Conservation (phyloP, 2,888 invertebrate species). For the Baronia brevicornis region DNA sequence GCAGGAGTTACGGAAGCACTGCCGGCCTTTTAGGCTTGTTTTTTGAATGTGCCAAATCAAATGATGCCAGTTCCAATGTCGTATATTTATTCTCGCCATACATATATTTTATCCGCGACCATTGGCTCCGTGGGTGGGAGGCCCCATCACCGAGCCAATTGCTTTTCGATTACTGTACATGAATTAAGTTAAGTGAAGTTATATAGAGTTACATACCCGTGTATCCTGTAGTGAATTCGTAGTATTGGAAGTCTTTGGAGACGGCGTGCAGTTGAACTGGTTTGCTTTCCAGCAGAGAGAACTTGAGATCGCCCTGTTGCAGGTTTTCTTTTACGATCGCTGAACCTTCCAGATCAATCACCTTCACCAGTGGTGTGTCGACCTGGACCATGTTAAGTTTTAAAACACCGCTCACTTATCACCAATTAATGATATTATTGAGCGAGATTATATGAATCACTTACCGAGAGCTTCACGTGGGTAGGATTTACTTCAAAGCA, state of each 20-base stretch:
- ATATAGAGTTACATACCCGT: constrained; percentile 59
- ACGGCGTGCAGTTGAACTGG: constrained; percentile 63
- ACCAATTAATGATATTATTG: neutral
- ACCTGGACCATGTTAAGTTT: constrained; percentile 28
- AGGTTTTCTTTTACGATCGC: constrained; percentile 61
- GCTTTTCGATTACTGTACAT: no score
- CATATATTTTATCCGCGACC: neutral
- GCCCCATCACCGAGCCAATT: no score
- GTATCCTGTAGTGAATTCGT: constrained; percentile 69
- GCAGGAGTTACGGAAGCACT: no score
- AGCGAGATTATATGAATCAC: constrained; percentile 18
- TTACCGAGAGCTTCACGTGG: constrained; percentile 52
- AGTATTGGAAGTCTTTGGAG: constrained; percentile 73
- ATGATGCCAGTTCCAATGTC: no score
- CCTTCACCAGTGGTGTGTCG: constrained; percentile 65
- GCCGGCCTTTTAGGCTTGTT: no score
- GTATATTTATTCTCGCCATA: no score
- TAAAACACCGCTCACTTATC: neutral
- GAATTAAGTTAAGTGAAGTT: no score
- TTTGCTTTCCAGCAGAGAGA: constrained; percentile 68
- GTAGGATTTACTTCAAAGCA: constrained; percentile 49
- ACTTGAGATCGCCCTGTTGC: constrained; percentile 67
- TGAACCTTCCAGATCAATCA: constrained; percentile 69
- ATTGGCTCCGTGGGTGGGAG: no score
- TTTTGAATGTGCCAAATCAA: no score